Conservation (phyloP, 2,888 invertebrate species). For the Dasypogon diadema region DNA sequence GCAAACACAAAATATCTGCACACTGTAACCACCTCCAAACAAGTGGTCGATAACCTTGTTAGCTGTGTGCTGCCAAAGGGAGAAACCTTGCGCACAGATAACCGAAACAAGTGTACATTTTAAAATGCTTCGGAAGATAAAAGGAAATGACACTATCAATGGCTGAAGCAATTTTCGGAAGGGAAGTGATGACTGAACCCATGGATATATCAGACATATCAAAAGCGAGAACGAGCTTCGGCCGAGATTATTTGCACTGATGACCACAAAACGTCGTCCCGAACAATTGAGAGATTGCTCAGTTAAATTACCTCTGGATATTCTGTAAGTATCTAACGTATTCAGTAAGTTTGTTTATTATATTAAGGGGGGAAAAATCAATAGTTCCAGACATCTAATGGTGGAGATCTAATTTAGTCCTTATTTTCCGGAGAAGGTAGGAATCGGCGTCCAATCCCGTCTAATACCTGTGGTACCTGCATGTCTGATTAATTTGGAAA, state of each 20-base stretch:
- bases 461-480: too few species aligned
- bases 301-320: conserved; percentile 68
- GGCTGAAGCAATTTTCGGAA: conserved; percentile 16
- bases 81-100: background rate
- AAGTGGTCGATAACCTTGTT: background rate
- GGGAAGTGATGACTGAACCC: conserved; percentile 10
- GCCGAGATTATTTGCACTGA: conserved; percentile 54
- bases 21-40: too few species aligned
- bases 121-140: background rate
- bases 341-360: too few species aligned
- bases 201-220: conserved; percentile 8
- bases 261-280: conserved; percentile 59
- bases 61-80: background rate
- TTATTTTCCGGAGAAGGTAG: too few species aligned
- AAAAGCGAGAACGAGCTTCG: conserved; percentile 33
- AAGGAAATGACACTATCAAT: background rate
- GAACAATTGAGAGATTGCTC: conserved; percentile 67
- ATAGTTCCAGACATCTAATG: too few species aligned
- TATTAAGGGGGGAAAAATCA: too few species aligned
- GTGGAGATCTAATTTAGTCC: too few species aligned
- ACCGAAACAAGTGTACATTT: background rate
- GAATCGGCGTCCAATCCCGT: too few species aligned
- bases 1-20: too few species aligned
- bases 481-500: too few species aligned
- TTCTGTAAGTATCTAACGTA: conserved; percentile 62